phyloP scores from a whole-genome alignment of 2,888 invertebrate species.

The Lomographa bimaculata region DNA sequence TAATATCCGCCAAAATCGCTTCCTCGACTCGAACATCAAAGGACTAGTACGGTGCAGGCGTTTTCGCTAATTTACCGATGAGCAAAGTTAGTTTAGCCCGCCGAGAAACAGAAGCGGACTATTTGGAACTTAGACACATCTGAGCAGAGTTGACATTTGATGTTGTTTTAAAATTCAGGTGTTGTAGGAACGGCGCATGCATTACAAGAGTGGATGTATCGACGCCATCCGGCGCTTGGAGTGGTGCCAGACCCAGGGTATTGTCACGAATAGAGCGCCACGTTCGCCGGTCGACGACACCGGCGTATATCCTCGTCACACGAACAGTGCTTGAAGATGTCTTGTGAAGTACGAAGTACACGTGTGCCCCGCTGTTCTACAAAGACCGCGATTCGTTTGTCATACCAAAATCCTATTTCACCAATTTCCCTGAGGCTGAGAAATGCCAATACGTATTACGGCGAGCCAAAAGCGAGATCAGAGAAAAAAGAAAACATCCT shows the following conservation, averaged over 20 bases:
- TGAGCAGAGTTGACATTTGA: slow-evolving; percentile 20
- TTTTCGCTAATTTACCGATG: slow-evolving; percentile 46
- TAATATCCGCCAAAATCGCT: slow-evolving; percentile 44
- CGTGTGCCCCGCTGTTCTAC: neutral
- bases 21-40: slow-evolving; percentile 52
- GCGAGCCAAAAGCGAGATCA: neutral
- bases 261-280: slow-evolving; percentile 56
- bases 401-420: slow-evolving; percentile 1
- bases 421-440: neutral
- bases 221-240: slow-evolving; percentile 64
- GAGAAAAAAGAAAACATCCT: slow-evolving; percentile 1
- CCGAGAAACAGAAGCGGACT: slow-evolving; percentile 14
- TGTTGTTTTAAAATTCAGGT: slow-evolving; percentile 23
- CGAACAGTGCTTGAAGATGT: too few species aligned
- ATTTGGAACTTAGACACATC: slow-evolving; percentile 1
- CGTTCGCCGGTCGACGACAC: slow-evolving; percentile 60
- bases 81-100: slow-evolving; percentile 37
- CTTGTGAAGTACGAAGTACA: too few species aligned
- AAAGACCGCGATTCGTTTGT: slow-evolving; percentile 1
- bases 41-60: slow-evolving; percentile 38
- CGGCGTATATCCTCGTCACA: slow-evolving; percentile 7
- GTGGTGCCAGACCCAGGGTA: slow-evolving; percentile 54
- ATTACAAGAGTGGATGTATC: slow-evolving; percentile 43
- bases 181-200: slow-evolving; percentile 35
- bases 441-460: slow-evolving; percentile 8